A percentile compares a stretch with the other conserved stretches of the same genome.
Conservation (phyloP, 1,140 invertebrate species). For the Samia ricini region DNA sequence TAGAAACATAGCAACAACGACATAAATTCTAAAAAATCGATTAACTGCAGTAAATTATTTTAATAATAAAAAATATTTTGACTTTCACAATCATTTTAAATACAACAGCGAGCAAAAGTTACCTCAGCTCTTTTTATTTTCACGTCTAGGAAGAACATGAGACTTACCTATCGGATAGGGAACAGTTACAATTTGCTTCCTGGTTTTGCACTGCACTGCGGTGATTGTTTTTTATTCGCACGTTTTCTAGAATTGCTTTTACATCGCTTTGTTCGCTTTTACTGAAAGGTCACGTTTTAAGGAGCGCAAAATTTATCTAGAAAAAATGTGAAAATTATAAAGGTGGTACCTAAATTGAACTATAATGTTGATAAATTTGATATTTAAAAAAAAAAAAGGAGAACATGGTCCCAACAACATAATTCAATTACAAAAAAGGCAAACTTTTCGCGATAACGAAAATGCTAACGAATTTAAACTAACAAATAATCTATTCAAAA, state of each 20-base stretch:
- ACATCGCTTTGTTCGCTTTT: background rate
- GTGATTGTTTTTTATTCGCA: conserved; percentile 5
- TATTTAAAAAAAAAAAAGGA: no score
- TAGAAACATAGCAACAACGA: background rate
- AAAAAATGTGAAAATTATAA: background rate
- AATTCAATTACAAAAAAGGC: no score
- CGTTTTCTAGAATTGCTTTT: conserved; percentile 4
- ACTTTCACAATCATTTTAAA: background rate
- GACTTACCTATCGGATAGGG: background rate
- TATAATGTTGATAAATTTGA: no score
- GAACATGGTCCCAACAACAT: no score
- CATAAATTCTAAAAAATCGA: background rate
- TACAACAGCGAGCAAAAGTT: background rate
- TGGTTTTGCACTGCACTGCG: background rate
- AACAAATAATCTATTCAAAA: no score
- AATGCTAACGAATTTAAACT: no score
- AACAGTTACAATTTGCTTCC: background rate
- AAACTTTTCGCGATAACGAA: no score
- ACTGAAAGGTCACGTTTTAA: background rate
- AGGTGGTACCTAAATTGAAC: no score
- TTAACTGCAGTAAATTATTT: no score
- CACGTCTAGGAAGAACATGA: no score
- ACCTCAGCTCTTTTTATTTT: background rate
- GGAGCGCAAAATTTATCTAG: background rate
- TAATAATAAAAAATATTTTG: background rate